These are phyloP conservation scores for Lepidothrix coronata DNA, from an alignment of 2,113 vertebrate species.

Conservation along the genomic window DNA sequence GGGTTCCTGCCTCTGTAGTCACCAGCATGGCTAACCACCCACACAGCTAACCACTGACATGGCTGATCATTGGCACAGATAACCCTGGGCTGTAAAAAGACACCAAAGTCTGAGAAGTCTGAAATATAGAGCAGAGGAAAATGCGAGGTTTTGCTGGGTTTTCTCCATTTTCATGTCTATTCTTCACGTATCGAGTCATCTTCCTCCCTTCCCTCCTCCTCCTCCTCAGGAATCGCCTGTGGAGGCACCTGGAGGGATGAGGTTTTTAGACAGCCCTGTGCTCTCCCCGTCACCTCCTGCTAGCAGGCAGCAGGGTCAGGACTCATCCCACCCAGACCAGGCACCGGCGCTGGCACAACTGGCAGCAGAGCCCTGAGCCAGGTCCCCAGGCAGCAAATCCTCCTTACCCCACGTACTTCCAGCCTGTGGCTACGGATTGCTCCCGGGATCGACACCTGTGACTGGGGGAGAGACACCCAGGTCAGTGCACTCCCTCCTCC, in stretches of 20 bases:
- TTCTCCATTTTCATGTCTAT: background rate
- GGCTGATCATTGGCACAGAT: background rate
- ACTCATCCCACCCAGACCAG: background rate
- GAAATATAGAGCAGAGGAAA: background rate
- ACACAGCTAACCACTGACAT: rapidly evolving
- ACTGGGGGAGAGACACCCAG: background rate
- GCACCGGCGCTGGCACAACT: rapidly evolving
- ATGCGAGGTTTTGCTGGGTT: background rate
- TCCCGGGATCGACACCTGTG: rapidly evolving
- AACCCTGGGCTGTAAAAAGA: background rate
- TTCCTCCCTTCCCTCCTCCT: background rate
- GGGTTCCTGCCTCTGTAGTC: background rate
- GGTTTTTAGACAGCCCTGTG: background rate
- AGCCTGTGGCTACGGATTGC: rapidly evolving
- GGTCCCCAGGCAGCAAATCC: background rate
- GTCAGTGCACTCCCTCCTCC: background rate
- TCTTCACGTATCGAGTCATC: rapidly evolving
- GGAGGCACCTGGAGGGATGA: background rate
- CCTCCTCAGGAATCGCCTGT: rapidly evolving
- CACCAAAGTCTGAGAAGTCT: background rate
- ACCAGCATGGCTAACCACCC: rapidly evolving
- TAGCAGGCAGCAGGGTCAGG: background rate
- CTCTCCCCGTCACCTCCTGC: background rate
- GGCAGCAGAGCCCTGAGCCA: background rate
- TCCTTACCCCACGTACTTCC: background rate